Evolutionary conservation across 1,140 invertebrate genomes (phyloP).

Genomic region (Brachionus angularis): DNA sequence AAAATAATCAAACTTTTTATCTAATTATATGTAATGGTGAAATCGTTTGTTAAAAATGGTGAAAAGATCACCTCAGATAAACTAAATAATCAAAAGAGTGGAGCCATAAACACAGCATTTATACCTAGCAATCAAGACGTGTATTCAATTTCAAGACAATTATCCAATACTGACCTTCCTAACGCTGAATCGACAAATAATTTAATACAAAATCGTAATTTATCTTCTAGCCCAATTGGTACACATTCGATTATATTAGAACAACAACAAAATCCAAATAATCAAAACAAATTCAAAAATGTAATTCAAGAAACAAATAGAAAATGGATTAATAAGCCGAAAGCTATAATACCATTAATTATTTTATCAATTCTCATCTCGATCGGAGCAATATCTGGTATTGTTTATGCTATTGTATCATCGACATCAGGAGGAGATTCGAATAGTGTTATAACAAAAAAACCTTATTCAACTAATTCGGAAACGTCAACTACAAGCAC

Average conservation of each 20-base stretch:
- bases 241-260: too few relatives aligned
- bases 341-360: constrained; percentile 17
- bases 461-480: too few relatives aligned
- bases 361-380: neutral
- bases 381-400: neutral
- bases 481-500: too few relatives aligned
- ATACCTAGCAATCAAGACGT: neutral
- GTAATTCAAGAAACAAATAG: constrained; percentile 7
- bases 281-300: neutral
- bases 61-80: constrained; percentile 12
- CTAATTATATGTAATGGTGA: too few relatives aligned
- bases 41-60: constrained; percentile 4
- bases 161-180: neutral
- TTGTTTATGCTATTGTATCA: constrained; percentile 16
- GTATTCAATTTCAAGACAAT: neutral
- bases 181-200: constrained; percentile 6
- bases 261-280: neutral
- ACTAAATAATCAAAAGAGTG: neutral
- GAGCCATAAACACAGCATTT: neutral
- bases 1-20: too few relatives aligned
- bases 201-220: too few relatives aligned
- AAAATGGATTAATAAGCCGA: constrained; percentile 31
- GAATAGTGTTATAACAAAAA: too few relatives aligned
- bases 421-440: neutral
- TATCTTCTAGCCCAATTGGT: constrained; percentile 7